These are phyloP conservation scores for Rhysida immarginata DNA, from an alignment of 1,140 invertebrate genomes.

Conservation along the genomic window DNA sequence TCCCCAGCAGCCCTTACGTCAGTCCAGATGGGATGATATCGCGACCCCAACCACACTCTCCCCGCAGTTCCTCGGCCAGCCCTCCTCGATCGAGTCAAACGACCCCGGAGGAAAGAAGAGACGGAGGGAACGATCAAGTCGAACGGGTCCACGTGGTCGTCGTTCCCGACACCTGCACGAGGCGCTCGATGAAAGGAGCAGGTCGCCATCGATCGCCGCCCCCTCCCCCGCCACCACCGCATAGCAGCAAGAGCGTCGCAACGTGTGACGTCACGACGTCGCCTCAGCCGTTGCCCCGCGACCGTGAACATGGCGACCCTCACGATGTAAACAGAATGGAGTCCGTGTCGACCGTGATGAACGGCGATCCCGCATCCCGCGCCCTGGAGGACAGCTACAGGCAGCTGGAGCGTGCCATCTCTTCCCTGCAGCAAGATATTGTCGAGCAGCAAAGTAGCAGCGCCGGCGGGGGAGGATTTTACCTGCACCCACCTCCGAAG, in stretches of 20 bases:
- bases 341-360: not conserved
- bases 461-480: too few relatives aligned
- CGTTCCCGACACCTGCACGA: too few relatives aligned
- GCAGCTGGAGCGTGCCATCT: conserved; percentile 1
- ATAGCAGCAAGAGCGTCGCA: not conserved
- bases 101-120: too few relatives aligned
- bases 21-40: too few relatives aligned
- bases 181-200: too few relatives aligned
- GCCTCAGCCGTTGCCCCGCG: not conserved
- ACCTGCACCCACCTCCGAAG: not conserved
- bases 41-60: too few relatives aligned
- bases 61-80: too few relatives aligned
- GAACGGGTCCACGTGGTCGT: too few relatives aligned
- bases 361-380: not conserved
- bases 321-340: not conserved
- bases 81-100: too few relatives aligned
- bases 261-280: not conserved
- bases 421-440: not conserved
- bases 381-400: not conserved
- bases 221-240: too few relatives aligned
- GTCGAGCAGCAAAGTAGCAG: too few relatives aligned
- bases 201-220: not conserved
- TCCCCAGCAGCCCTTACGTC: not conserved
- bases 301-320: not conserved
- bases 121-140: too few relatives aligned